phyloP scores from a whole-genome alignment of 2,888 invertebrate species.

The Papilio elwesi region DNA sequence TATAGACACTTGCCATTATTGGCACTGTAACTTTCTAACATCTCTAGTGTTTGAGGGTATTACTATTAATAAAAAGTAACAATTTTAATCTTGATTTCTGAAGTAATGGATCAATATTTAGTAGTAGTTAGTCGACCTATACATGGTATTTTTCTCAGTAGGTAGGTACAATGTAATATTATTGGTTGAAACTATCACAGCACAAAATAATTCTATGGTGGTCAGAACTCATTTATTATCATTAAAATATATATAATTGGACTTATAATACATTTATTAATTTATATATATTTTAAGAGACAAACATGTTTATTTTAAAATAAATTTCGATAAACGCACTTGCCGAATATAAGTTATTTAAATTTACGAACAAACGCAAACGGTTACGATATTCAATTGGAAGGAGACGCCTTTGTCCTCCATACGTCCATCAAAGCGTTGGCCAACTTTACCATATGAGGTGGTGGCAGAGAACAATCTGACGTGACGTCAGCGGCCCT shows the following conservation, averaged over 20 bases:
- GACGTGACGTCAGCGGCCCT: slow-evolving; percentile 55
- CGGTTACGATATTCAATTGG: slow-evolving; percentile 30
- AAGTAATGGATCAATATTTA: too few species aligned
- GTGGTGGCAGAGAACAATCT: slow-evolving; percentile 46
- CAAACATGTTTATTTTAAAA: too few species aligned
- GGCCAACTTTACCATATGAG: slow-evolving; percentile 48
- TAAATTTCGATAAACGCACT: neutral
- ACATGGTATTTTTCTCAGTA: too few species aligned
- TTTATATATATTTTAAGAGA: too few species aligned
- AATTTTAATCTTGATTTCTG: neutral
- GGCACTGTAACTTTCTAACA: slow-evolving; percentile 32
- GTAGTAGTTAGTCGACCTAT: too few species aligned
- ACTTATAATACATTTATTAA: too few species aligned
- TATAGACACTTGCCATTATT: slow-evolving; percentile 39
- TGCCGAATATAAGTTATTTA: slow-evolving; percentile 27
- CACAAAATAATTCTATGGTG: too few species aligned
- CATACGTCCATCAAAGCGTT: slow-evolving; percentile 48
- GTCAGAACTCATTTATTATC: too few species aligned
- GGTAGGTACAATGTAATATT: too few species aligned
- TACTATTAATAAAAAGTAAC: neutral
- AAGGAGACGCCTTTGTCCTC: slow-evolving; percentile 47
- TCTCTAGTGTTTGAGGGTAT: slow-evolving; percentile 4
- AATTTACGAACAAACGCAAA: slow-evolving; percentile 18
- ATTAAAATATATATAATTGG: too few species aligned
- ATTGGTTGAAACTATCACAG: too few species aligned